phyloP scores from a whole-genome alignment of 2,113 vertebrate species.

The Poicephalus gulielmi region DNA sequence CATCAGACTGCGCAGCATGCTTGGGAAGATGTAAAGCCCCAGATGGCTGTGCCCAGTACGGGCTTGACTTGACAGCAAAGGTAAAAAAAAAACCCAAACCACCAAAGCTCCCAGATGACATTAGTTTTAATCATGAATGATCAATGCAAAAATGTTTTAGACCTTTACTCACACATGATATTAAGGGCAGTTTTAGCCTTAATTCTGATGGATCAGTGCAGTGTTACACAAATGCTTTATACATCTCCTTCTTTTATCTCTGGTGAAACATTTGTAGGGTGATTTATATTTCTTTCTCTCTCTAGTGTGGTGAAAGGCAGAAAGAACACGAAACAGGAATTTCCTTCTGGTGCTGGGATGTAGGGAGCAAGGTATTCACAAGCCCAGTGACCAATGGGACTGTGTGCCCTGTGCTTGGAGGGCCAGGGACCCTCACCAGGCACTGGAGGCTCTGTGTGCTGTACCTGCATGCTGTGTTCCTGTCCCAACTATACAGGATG shows the following conservation, averaged over 20 bases:
- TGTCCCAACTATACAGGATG: not conserved
- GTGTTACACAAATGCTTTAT: not conserved
- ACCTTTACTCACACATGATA: not conserved
- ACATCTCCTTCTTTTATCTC: not conserved
- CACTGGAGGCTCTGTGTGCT: not conserved
- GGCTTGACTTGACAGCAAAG: constrained; percentile 21
- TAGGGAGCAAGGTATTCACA: not conserved
- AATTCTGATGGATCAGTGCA: not conserved
- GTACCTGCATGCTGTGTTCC: not conserved
- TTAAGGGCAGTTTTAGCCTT: constrained; percentile 22
- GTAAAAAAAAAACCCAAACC: not conserved
- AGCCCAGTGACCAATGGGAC: not conserved
- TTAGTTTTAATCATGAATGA: constrained; percentile 15
- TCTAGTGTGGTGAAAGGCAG: not conserved
- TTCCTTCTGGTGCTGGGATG: not conserved
- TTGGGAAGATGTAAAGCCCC: constrained; percentile 18
- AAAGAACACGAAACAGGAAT: not conserved
- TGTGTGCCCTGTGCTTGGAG: not conserved
- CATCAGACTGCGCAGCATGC: constrained; percentile 27
- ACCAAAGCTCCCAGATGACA: not conserved
- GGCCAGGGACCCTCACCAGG: accelerated
- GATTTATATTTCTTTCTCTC: not conserved
- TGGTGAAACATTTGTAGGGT: not conserved
- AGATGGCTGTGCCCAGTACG: constrained; percentile 13
- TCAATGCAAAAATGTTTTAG: constrained; percentile 15